Conservation (phyloP, 2,888 invertebrate genomes). For the Neoaliturus tenellus region DNA sequence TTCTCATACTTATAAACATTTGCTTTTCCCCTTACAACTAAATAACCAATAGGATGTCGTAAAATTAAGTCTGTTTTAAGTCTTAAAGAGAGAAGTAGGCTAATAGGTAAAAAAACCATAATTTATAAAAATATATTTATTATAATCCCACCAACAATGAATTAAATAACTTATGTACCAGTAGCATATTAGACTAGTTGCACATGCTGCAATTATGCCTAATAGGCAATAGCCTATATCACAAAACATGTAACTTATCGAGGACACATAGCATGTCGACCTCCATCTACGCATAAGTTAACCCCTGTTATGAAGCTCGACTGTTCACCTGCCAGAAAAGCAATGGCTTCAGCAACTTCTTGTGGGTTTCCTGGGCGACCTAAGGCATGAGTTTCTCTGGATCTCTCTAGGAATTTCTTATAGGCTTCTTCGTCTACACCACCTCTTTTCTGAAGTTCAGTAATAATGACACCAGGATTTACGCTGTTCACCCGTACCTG, state of each 20-base stretch:
- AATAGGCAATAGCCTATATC: no score
- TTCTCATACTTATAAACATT: no score
- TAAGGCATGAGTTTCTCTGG: conserved; percentile 93
- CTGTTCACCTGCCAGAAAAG: conserved; percentile 92
- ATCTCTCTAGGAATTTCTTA: conserved; percentile 87
- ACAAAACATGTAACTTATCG: conserved; percentile 71
- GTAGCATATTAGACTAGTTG: not conserved
- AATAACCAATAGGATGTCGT: no score
- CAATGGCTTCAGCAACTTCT: conserved; percentile 94
- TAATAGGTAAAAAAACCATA: no score
- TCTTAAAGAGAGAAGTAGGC: no score
- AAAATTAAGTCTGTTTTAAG: no score
- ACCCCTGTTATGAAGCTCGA: conserved; percentile 95
- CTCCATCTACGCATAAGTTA: conserved; percentile 94
- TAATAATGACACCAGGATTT: conserved; percentile 95
- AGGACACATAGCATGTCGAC: conserved; percentile 95
- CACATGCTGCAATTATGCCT: not conserved
- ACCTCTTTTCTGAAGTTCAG: conserved; percentile 90
- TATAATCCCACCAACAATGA: not conserved
- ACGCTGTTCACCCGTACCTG: conserved; percentile 94
- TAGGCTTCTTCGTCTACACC: conserved; percentile 91
- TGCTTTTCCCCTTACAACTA: no score
- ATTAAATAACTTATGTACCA: not conserved
- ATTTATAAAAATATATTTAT: no score
- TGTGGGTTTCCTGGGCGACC: conserved; percentile 89